phyloP scores from a whole-genome alignment of 2,888 invertebrate genomes.

The Xiphydria camelus region DNA sequence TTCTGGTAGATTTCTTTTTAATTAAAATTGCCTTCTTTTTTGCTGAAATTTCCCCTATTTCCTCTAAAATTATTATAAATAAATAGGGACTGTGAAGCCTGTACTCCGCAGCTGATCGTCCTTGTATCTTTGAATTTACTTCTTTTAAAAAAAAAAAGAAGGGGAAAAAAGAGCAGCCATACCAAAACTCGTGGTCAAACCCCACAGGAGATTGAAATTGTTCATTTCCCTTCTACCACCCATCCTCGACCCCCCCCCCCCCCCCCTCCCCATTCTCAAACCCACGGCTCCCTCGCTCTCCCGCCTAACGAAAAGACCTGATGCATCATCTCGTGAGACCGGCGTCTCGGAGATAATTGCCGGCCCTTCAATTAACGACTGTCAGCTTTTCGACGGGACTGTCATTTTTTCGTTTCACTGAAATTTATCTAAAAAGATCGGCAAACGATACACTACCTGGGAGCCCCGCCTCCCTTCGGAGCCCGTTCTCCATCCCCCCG shows the following conservation, averaged over 20 bases:
- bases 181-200: no score
- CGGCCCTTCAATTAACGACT: conserved; percentile 18
- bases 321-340: conserved; percentile 16
- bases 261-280: no score
- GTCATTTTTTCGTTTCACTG: conserved; percentile 15
- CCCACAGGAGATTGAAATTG: conserved; percentile 14
- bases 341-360: conserved; percentile 3
- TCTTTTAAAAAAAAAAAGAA: not conserved
- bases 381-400: conserved; percentile 19
- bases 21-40: no score
- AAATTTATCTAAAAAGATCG: conserved; percentile 14
- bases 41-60: no score
- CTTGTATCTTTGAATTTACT: no score
- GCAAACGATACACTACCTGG: conserved; percentile 3
- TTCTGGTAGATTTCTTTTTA: no score
- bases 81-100: no score
- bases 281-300: not conserved
- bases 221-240: conserved; percentile 14
- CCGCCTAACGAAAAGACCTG: not conserved
- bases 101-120: no score
- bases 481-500: not conserved
- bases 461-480: not conserved
- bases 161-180: not conserved
- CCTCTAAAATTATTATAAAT: no score
- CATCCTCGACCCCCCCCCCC: no score